Base-by-base conservation (phyloP, 2,797 vertebrate genomes). In the Momotus momota region DNA sequence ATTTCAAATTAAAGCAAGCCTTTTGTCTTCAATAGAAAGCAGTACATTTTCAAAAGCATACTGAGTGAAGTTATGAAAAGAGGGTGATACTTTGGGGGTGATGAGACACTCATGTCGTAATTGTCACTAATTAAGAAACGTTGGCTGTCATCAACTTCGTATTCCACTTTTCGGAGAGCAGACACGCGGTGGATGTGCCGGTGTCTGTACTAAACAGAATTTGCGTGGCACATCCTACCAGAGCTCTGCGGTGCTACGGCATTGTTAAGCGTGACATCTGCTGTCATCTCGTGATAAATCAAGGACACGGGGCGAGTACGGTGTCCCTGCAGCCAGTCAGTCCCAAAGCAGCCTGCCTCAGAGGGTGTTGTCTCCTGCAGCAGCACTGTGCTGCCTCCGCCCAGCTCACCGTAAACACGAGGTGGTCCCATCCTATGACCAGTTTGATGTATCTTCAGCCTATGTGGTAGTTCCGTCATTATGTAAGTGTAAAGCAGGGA, bases 401-500 rank as follows among this genome's bases (percentile, higher is more conserved):
- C 11, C 48, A 38, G 45, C 66, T 69, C 48, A 2, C 41, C 1
- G 0, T 21, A 9, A 22, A 17, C 23, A 57, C 66, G 16, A 35
- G 1, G 25, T 11, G 51, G 43, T 80, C 46, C 81, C 18, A 4
- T 60, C 14, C 0, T 18, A 2, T 23, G 7, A 45, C 6, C 0
- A 26, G 4, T 35, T 35, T 25, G 18, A 38, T 67, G 40, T 13
- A 3, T 43, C 14, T 49, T 52, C 58, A 69, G 22, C 18, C 3
- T n/a, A 27, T 1, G 0, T 46, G 41, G 21, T 41, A 21, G 29
- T 83, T 66, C 2, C 0, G 0, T 18, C 17, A 3, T 46, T 10
- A 13, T 18, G 54, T 13, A 14, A 6, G 14, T 14, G 35, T 57
- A 29, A 81, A 43, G 12, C 38, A 22, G 2, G 22, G 29, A 18